Conservation (phyloP, 2,797 vertebrate genomes). For the Pipistrellus pipistrellus region DNA sequence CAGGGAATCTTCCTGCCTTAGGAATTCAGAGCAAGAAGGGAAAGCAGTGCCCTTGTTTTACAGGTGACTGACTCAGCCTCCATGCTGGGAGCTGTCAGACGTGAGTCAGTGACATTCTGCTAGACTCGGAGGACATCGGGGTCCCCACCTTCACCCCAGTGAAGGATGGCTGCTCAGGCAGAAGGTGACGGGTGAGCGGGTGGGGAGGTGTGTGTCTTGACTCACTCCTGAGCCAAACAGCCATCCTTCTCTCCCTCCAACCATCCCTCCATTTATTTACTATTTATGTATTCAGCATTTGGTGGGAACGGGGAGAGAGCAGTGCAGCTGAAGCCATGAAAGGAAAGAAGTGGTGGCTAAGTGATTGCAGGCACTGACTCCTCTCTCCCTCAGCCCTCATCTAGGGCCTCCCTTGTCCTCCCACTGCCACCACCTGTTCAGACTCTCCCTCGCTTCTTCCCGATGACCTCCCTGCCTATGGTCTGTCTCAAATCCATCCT, state of each 20-base stretch:
- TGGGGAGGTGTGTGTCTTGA: not conserved
- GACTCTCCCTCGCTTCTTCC: not conserved
- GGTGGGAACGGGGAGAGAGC: not conserved
- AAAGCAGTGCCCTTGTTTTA: not conserved
- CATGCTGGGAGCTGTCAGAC: not conserved
- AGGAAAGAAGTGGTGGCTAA: not conserved
- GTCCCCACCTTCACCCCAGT: not conserved
- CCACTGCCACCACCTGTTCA: not conserved
- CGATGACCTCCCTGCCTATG: not conserved
- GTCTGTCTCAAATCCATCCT: not conserved
- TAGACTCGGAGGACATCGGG: not conserved
- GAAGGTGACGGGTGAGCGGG: not conserved
- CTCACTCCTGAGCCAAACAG: not conserved
- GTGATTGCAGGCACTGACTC: not conserved
- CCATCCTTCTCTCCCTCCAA: not conserved
- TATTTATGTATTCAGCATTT: not conserved
- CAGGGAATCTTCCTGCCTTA: not conserved
- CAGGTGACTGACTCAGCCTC: conserved; percentile 28
- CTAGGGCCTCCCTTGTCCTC: not conserved
- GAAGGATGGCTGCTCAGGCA: conserved; percentile 40
- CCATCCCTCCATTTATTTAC: not conserved
- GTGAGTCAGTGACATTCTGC: not conserved
- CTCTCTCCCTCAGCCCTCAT: not conserved
- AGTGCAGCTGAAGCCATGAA: not conserved
- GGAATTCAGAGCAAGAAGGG: conserved; percentile 14